phyloP scores from a whole-genome alignment of 2,113 vertebrate genomes.

The Nothoprocta perdicaria region DNA sequence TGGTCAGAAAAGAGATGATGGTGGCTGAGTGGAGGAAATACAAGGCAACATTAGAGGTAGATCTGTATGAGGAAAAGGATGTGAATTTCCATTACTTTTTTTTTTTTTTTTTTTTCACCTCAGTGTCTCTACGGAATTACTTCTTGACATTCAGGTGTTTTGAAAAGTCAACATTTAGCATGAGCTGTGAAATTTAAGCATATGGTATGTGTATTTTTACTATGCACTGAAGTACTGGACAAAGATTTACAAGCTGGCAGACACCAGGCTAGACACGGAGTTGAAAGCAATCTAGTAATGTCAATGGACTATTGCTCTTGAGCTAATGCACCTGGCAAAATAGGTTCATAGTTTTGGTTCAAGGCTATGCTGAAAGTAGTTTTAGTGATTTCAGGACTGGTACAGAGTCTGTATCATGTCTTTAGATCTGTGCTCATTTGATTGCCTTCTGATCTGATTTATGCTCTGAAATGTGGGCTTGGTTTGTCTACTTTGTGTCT shows the following conservation, averaged over 20 bases:
- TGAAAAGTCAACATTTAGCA: neutral
- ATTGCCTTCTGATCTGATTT: rapidly evolving
- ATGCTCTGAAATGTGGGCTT: neutral
- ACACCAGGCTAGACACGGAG: neutral
- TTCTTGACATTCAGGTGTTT: neutral
- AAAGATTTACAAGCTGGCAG: neutral
- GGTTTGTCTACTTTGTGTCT: neutral
- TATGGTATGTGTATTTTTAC: neutral
- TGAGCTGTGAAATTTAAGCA: neutral
- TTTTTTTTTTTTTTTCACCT: neutral
- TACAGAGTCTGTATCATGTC: rapidly evolving
- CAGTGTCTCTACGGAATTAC: neutral
- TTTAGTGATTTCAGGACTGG: neutral
- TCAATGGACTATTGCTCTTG: neutral
- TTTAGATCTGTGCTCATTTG: rapidly evolving
- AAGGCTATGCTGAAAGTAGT: neutral
- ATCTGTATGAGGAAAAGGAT: neutral
- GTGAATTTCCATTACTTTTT: neutral
- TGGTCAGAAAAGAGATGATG: constrained; percentile 2
- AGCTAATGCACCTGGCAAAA: neutral
- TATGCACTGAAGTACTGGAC: neutral
- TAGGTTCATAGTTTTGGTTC: rapidly evolving
- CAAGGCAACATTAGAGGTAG: neutral
- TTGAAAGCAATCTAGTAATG: neutral
- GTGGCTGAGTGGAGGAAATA: neutral